Evolutionary conservation across 2,797 vertebrate species (phyloP).

Genomic region (Eremophila alpestris): DNA sequence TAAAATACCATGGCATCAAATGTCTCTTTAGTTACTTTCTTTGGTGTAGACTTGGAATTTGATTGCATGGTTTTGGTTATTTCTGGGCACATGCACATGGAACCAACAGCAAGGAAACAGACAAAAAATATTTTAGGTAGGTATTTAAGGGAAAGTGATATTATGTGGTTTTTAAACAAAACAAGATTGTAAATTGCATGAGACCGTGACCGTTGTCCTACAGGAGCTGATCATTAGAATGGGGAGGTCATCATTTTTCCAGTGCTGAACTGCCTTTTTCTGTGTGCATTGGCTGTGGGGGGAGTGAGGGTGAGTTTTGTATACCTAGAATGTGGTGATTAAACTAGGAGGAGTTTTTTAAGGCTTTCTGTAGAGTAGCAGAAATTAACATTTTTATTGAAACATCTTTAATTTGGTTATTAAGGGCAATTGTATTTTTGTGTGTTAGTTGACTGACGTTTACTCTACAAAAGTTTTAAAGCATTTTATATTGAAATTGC

Average conservation of each 20-base stretch:
- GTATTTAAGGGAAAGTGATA: background rate
- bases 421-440: background rate
- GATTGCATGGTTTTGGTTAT: background rate
- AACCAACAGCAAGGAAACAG: background rate
- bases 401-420: background rate
- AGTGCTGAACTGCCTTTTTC: background rate
- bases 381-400: background rate
- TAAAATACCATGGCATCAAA: background rate
- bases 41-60: background rate
- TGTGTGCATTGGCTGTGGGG: rapidly evolving
- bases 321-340: background rate
- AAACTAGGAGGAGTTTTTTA: background rate
- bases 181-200: background rate
- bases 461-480: background rate
- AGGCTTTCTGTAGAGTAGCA: background rate
- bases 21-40: background rate
- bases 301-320: background rate
- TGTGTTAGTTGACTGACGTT: background rate
- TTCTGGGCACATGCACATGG: background rate
- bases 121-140: background rate
- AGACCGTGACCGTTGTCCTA: background rate
- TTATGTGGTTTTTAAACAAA: background rate
- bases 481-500: background rate
- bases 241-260: background rate
- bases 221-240: background rate